A percentile compares a stretch with the other conserved stretches of the same genome.
Evolutionary conservation across 2,888 invertebrate species (phyloP).

Genomic region (Eremobia ochroleuca): DNA sequence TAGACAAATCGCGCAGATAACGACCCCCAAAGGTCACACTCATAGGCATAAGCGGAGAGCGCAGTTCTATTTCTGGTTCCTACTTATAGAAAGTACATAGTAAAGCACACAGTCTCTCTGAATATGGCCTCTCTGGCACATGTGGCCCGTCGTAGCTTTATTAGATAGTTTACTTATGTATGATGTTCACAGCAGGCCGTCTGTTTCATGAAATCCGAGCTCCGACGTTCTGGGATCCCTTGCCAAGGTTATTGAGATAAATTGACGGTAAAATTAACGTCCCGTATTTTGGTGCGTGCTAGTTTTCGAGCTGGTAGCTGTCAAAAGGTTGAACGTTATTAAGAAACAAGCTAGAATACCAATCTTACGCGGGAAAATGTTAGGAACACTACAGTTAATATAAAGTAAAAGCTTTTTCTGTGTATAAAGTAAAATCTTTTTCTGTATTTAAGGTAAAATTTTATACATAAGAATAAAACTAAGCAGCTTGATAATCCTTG

Average conservation of each 20-base stretch:
- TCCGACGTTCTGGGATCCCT: conserved; percentile 41
- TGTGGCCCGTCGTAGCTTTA: conserved; percentile 57
- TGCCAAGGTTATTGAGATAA: conserved; percentile 58
- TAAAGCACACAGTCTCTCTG: conserved; percentile 54
- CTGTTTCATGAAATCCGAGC: conserved; percentile 53
- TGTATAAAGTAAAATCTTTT: neutral
- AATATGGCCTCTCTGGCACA: conserved; percentile 52
- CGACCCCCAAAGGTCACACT: conserved; percentile 16
- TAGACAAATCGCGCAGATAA: conserved; percentile 1
- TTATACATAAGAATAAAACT: neutral
- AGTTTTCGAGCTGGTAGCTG: conserved; percentile 29
- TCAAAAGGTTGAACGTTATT: conserved; percentile 25
- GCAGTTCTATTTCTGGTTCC: conserved; percentile 45
- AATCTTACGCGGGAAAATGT: neutral
- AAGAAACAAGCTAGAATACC: conserved; percentile 10
- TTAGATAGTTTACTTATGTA: conserved; percentile 63
- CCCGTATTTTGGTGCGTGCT: conserved; percentile 27
- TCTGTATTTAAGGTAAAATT: neutral
- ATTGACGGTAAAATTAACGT: conserved; percentile 51
- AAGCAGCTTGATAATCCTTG: neutral
- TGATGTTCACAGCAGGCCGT: conserved; percentile 51
- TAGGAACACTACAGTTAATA: neutral
- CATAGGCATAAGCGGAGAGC: neutral
- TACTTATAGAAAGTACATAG: conserved; percentile 53
- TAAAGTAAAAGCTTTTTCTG: neutral